These are phyloP conservation scores for Drosophila infuscata DNA, from an alignment of 2,888 invertebrate species.

Conservation along the genomic window DNA sequence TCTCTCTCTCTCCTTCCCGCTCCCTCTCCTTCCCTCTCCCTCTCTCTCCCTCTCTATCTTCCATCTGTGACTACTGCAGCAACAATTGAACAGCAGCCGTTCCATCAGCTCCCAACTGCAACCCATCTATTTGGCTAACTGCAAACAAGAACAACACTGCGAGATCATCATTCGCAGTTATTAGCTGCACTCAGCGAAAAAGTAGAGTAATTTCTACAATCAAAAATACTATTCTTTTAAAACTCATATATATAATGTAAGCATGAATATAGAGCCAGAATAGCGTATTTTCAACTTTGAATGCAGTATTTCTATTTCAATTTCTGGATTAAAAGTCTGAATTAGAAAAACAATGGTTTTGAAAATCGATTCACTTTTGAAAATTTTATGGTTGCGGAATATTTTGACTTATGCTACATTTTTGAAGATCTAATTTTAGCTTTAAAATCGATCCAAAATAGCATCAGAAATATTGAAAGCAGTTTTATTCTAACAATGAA, in stretches of 20 bases:
- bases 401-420: too few relatives aligned
- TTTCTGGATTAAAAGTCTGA: too few relatives aligned
- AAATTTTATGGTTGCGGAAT: too few relatives aligned
- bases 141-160: neutral
- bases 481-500: too few relatives aligned
- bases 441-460: too few relatives aligned
- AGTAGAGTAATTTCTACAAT: neutral
- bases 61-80: neutral
- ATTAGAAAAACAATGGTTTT: too few relatives aligned
- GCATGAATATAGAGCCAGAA: neutral
- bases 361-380: too few relatives aligned
- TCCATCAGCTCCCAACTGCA: constrained; percentile 11
- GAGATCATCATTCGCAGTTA: constrained; percentile 44
- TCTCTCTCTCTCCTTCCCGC: neutral
- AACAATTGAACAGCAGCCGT: constrained; percentile 14
- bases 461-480: neutral
- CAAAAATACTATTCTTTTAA: too few relatives aligned
- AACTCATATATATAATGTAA: neutral
- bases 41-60: neutral
- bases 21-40: neutral
- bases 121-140: constrained; percentile 3
- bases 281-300: too few relatives aligned
- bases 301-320: too few relatives aligned
- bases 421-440: too few relatives aligned
- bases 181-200: constrained; percentile 15